Evolutionary conservation across 2,888 invertebrate genomes (phyloP).

Genomic region (Microdon myrmicae): DNA sequence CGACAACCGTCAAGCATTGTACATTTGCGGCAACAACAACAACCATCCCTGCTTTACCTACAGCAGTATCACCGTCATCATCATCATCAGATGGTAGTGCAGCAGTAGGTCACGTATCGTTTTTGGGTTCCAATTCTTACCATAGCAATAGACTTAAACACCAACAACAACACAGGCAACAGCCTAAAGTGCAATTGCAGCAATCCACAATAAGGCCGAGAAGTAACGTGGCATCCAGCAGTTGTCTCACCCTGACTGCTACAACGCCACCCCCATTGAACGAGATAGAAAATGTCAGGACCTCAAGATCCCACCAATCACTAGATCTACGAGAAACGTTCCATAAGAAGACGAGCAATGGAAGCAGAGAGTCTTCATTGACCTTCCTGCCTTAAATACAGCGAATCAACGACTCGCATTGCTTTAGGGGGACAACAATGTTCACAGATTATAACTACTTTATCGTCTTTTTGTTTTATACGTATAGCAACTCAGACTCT

Average conservation of each 20-base stretch:
- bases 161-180: too few relatives aligned
- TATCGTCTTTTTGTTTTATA: too few relatives aligned
- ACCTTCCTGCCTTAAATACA: too few relatives aligned
- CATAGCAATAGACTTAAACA: too few relatives aligned
- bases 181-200: slow-evolving; percentile 19
- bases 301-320: slow-evolving; percentile 44
- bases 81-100: slow-evolving; percentile 15
- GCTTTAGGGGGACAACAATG: slow-evolving; percentile 5
- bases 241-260: slow-evolving; percentile 37
- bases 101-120: slow-evolving; percentile 57
- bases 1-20: slow-evolving; percentile 59
- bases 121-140: slow-evolving; percentile 48
- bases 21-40: slow-evolving; percentile 62
- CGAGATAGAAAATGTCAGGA: slow-evolving; percentile 32
- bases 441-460: too few relatives aligned
- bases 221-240: slow-evolving; percentile 33
- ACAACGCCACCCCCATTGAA: slow-evolving; percentile 56
- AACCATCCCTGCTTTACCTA: slow-evolving; percentile 57
- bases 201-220: slow-evolving; percentile 24
- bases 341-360: slow-evolving; percentile 35
- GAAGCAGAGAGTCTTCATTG: slow-evolving; percentile 37
- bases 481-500: too few relatives aligned
- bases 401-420: slow-evolving; percentile 5
- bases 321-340: slow-evolving; percentile 38
- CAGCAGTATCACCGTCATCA: not conserved